Evolutionary conservation across 2,113 vertebrate species (phyloP), one percentile per base, ranked within the genome.

Genomic region (Thermophis baileyi): DNA sequence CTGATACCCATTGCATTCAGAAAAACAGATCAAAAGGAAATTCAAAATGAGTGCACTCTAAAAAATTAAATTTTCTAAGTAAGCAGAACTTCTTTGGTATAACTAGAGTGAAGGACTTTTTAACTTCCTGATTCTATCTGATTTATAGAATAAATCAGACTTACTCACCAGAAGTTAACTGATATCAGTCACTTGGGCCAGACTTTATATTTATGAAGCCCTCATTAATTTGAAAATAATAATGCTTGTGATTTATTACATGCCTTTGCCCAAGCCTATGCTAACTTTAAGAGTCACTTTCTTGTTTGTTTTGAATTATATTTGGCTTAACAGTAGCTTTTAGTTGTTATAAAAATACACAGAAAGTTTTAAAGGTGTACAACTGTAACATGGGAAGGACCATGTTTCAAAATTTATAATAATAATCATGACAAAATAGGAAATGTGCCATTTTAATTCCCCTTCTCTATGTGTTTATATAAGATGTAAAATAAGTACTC

Each of bases 271-370:
- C 60, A 55, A 20, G 46, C 6, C 49, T 44, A 92, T 88, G 69
- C 4, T 40, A 87, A 92, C 40, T 3, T 55, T 14, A 6, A 54
- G 74, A 46, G 40, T 14, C 0, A 51, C 9, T 81, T 27, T 18
- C 93, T 54, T 27, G 63, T 90, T 90, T 46, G 87, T 50, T 86
- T 63, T 16, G 94, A 53, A 2, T 35, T n/a, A 1, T 89, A 96
- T 22, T 24, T 91, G 30, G 9, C 47, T 44, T 16, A 89, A 89
- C 87, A n/a, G 22, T 88, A 40, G 16, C 7, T 12, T 40, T 53
- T 30, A 88, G 18, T 35, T 53, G 87, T 53, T 53, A 88, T 30
- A n/a, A 35, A 18, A 87, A 88, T 35, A 53, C 20, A 25, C 4
- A 44, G n/a, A 40, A 40, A 22, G 20, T 55, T 55, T 22, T 54